Percentiles rank a stretch among this genome's conserved stretches.
phyloP scores from a whole-genome alignment of 2,888 invertebrate genomes.

The Tuberolachnus salignus region DNA sequence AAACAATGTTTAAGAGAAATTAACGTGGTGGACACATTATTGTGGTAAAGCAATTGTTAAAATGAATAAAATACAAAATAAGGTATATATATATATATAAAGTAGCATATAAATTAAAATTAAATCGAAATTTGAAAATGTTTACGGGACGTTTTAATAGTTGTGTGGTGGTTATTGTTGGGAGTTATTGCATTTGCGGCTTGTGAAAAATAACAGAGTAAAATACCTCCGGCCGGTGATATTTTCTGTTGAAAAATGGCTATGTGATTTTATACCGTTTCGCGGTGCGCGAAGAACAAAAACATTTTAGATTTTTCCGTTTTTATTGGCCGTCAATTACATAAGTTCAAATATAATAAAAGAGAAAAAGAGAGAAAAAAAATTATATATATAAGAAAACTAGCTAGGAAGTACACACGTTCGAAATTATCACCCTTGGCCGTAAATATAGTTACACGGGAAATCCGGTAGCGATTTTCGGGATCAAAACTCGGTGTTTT shows the following conservation, averaged over 20 bases:
- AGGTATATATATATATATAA: neutral
- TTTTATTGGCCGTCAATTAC: slow-evolving; percentile 44
- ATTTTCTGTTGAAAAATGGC: slow-evolving; percentile 8
- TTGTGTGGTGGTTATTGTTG: neutral
- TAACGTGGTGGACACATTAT: neutral
- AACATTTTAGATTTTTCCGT: slow-evolving; percentile 20
- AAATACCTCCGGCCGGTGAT: neutral
- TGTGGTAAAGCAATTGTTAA: neutral
- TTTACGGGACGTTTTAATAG: slow-evolving; percentile 1
- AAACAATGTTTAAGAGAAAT: neutral
- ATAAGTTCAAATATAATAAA: slow-evolving; percentile 49
- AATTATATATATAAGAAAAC: too few species aligned
- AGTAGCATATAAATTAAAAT: neutral
- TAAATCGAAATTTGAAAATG: slow-evolving; percentile 7
- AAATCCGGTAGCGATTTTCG: slow-evolving; percentile 17
- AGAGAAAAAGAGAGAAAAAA: neutral
- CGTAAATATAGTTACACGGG: slow-evolving; percentile 9
- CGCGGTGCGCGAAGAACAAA: slow-evolving; percentile 2
- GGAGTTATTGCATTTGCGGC: neutral
- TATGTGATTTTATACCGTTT: neutral
- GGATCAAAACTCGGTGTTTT: neutral
- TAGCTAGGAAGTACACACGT: slow-evolving; percentile 1
- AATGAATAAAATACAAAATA: neutral
- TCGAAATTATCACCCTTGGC: slow-evolving; percentile 21
- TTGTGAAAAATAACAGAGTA: neutral